These are phyloP conservation scores for Phrynosoma blainvillii DNA, from an alignment of 2,113 vertebrate species.

Conservation along the genomic window DNA sequence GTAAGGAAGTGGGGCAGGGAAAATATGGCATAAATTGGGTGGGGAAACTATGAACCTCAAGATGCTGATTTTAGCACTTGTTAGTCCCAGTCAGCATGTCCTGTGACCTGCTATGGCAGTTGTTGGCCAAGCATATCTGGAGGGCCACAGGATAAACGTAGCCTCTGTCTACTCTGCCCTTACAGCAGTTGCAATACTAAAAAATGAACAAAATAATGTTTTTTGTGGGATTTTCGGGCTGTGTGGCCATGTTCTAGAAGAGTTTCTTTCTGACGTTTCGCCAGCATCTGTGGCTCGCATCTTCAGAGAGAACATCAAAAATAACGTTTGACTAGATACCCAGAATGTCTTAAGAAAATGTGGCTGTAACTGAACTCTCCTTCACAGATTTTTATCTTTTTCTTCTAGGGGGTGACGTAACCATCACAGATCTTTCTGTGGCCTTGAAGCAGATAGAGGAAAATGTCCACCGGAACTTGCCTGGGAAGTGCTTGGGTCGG, in stretches of 20 bases:
- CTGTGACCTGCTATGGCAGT: neutral
- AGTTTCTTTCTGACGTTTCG: too few relatives aligned
- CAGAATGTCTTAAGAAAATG: neutral
- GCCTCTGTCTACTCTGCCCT: neutral
- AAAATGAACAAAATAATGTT: too few relatives aligned
- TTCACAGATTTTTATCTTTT: slow-evolving; percentile 33
- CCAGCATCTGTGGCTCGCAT: too few relatives aligned
- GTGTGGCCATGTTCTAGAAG: too few relatives aligned
- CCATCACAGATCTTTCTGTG: slow-evolving; percentile 85
- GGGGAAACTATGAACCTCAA: too few relatives aligned
- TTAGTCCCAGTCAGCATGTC: neutral
- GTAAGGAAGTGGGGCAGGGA: neutral
- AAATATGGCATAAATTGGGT: neutral
- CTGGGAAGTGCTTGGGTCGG: slow-evolving; percentile 59
- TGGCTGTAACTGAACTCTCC: neutral
- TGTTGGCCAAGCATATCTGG: neutral
- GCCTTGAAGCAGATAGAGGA: slow-evolving; percentile 80
- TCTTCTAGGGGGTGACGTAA: slow-evolving; percentile 81
- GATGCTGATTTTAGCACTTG: neutral
- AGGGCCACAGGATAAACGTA: neutral
- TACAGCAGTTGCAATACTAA: neutral
- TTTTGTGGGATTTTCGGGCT: too few relatives aligned
- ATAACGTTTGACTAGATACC: too few relatives aligned
- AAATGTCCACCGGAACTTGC: slow-evolving; percentile 81
- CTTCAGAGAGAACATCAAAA: too few relatives aligned